These are phyloP conservation scores for Schizotus pectinicornis DNA, from an alignment of 2,888 invertebrate genomes.

Conservation along the genomic window DNA sequence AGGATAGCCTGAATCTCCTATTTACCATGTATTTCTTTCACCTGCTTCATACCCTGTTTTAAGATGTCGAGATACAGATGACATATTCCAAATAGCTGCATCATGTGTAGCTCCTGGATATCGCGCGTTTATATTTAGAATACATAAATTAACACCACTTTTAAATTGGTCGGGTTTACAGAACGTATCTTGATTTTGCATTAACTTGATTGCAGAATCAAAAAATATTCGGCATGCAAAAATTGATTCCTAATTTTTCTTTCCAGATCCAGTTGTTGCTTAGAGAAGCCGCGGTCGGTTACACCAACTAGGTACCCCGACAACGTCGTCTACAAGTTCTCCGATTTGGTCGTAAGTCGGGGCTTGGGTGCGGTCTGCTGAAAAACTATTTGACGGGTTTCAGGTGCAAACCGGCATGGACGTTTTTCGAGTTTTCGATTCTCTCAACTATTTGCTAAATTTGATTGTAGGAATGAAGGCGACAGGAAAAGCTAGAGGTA, in stretches of 20 bases:
- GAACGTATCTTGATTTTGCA: no score
- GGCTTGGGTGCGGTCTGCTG: not conserved
- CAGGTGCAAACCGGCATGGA: conserved; percentile 96
- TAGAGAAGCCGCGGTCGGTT: conserved; percentile 97
- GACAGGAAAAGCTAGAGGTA: conserved; percentile 95
- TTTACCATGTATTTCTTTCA: no score
- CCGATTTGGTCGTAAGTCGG: conserved; percentile 83
- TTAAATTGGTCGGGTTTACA: no score
- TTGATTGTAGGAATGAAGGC: conserved; percentile 96
- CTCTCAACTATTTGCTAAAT: conserved; percentile 97
- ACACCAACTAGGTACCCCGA: conserved; percentile 99
- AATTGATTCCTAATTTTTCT: conserved; percentile 93
- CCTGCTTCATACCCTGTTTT: no score
- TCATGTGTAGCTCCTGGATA: no score
- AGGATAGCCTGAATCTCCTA: no score
- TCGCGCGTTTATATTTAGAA: no score
- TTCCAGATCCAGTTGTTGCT: conserved; percentile 99
- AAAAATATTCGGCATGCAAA: no score
- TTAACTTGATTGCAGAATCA: no score
- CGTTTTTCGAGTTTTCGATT: conserved; percentile 97
- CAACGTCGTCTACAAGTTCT: conserved; percentile 97
- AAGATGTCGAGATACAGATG: no score
- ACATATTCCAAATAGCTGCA: no score
- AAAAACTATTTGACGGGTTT: conserved; percentile 18
- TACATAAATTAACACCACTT: no score